Evolutionary conservation across 2,113 vertebrate species (phyloP), one percentile per base, ranked within the genome.

Genomic region (Microtus ochrogaster): DNA sequence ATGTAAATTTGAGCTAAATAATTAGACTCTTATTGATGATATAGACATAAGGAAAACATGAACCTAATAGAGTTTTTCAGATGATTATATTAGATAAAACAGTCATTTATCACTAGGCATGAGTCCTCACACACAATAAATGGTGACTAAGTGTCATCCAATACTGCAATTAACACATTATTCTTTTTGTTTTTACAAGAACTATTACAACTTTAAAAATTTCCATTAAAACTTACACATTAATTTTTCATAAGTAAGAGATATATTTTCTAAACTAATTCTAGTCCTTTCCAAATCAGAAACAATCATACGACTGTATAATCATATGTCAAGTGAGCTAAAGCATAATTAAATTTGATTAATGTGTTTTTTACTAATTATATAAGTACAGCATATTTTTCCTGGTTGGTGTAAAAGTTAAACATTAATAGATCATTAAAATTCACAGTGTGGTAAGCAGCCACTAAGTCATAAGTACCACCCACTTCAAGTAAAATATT

Each of bases 321-420:
- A 87, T 93, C 44, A 94, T 73, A 61, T 73, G 74, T 85, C 58
- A 90, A 92, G 19, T 17, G 58, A 95, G 49, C 6, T 68, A 89
- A 95, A 92, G 30, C n/a, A 65, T 87, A 94, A 87, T 77, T 90
- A 87, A 82, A 95, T 90, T 55, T 94, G 41, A 95, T 83, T 77
- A 92, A 92, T 95, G 61, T 47, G 28, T 70, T 87, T 96, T 41
- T 61, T 4, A 28, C 76, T 87, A 94, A 92, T 96, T 82, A 65
- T 72, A 39, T 72, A 87, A 87, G 41, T 41, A 33, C 2, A 92
- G 41, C 17, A 41, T 72, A 65, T 86, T 90, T 94, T 92, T 92
- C 79, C 26, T 92, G 65, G n/a, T 70, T 92, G 26, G 14, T 44
- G 4, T 76, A 92, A 77, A 91, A 76, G 28, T 93, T 93, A 85